Conservation (phyloP, 2,797 vertebrate species). For the Leptatherina wallacei region DNA sequence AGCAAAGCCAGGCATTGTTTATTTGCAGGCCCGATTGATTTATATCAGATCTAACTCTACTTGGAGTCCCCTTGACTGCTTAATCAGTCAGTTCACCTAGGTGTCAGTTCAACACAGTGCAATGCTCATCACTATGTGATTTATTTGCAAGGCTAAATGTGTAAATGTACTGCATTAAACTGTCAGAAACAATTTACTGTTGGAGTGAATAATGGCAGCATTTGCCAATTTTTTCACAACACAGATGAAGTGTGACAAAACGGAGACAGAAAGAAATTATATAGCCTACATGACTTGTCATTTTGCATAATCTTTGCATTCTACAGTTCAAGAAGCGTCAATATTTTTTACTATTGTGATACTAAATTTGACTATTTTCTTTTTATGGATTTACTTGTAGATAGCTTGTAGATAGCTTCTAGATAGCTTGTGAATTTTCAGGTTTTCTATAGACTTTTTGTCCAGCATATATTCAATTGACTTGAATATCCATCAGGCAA, state of each 20-base stretch:
- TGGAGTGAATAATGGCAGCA: background rate
- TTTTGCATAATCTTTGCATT: background rate
- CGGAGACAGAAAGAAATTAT: background rate
- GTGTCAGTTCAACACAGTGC: slow-evolving; percentile 2
- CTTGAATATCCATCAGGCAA: background rate
- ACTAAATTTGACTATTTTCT: background rate
- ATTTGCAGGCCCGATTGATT: slow-evolving; percentile 1
- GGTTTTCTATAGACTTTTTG: background rate
- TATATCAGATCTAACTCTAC: background rate
- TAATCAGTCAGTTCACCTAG: slow-evolving; percentile 4
- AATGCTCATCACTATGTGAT: background rate
- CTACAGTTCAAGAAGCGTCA: no score
- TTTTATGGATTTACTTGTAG: background rate
- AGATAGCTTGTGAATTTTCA: background rate
- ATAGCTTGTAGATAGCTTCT: no score
- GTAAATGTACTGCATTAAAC: background rate
- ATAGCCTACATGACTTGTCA: background rate
- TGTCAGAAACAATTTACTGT: background rate
- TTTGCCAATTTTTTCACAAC: background rate
- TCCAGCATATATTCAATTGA: background rate
- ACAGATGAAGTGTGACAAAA: background rate
- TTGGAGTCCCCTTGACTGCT: slow-evolving; percentile 4
- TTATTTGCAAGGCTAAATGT: background rate
- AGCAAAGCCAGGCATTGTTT: slow-evolving; percentile 23
- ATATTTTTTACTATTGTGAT: background rate